Evolutionary conservation across 2,888 invertebrate species (phyloP).

Genomic region (Ptycholaimellus sp.): DNA sequence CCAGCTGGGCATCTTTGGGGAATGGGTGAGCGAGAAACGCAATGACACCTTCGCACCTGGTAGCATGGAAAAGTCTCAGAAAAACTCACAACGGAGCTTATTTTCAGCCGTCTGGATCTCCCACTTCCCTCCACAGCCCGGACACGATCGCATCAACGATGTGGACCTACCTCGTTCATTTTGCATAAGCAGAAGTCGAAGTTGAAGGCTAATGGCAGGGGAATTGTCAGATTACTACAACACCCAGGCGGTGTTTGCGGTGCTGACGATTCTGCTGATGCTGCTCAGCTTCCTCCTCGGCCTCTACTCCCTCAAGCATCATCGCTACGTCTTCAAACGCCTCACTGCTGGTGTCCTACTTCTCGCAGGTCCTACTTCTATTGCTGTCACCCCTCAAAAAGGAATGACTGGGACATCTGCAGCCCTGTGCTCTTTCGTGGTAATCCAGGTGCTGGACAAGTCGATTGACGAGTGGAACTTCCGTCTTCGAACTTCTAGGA

Average conservation of each 20-base stretch:
- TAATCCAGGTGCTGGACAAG: conserved; percentile 17
- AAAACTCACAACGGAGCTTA: no score
- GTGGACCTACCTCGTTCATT: no score
- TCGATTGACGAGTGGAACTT: conserved; percentile 21
- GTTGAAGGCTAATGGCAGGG: no score
- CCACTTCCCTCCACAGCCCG: no score
- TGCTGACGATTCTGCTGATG: conserved; percentile 15
- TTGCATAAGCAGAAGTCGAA: no score
- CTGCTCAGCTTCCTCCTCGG: conserved; percentile 16
- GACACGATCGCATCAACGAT: no score
- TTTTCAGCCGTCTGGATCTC: no score
- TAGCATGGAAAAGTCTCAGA: no score
- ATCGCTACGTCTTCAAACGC: conserved; percentile 21
- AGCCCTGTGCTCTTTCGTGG: conserved; percentile 16
- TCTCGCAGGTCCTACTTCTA: conserved; percentile 12
- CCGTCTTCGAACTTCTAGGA: no score
- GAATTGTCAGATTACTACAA: conserved; percentile 23
- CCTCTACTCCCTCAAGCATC: conserved; percentile 20
- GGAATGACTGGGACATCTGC: not conserved
- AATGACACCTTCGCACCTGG: no score
- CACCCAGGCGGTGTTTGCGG: conserved; percentile 19
- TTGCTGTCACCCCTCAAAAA: not conserved
- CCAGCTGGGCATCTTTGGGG: no score
- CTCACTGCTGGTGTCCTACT: conserved; percentile 16
- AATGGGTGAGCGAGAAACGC: no score